Conservation (phyloP, 2,113 vertebrate species). For the Lichenostomus cassidix region DNA sequence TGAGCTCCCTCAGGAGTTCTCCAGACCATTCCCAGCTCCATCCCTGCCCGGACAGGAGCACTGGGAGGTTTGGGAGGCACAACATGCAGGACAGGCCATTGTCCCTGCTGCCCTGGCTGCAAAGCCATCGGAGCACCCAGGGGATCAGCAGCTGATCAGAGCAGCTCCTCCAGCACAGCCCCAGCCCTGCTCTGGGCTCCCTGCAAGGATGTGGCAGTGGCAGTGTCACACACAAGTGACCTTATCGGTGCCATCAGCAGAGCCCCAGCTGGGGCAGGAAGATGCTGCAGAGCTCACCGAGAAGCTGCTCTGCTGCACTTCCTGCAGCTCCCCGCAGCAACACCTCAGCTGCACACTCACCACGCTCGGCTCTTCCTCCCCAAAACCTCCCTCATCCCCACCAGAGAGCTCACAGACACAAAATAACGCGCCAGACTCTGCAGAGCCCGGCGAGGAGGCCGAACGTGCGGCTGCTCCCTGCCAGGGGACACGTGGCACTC, state of each 20-base stretch:
- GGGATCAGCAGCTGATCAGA: neutral
- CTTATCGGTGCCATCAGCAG: neutral
- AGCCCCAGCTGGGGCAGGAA: neutral
- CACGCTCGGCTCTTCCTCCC: fast-evolving
- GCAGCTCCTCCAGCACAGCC: neutral
- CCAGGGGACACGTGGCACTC: neutral
- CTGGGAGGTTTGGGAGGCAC: neutral
- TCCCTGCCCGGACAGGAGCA: neutral
- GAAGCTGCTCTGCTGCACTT: neutral
- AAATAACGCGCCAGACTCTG: fast-evolving
- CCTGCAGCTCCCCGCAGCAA: neutral
- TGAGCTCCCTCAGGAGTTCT: neutral
- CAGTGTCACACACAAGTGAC: neutral
- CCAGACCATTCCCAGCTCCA: neutral
- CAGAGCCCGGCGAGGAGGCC: neutral
- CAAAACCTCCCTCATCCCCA: neutral
- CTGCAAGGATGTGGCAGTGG: neutral
- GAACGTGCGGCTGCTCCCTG: neutral
- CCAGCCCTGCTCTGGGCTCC: neutral
- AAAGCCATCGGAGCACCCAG: fast-evolving
- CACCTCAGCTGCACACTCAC: neutral
- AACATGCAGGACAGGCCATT: fast-evolving
- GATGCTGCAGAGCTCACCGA: neutral
- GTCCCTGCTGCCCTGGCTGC: fast-evolving
- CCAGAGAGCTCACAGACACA: neutral